Percentiles rank a stretch among this genome's conserved stretches.
Evolutionary conservation across 2,888 invertebrate species (phyloP).

Genomic region (Hanleya hanleyi): DNA sequence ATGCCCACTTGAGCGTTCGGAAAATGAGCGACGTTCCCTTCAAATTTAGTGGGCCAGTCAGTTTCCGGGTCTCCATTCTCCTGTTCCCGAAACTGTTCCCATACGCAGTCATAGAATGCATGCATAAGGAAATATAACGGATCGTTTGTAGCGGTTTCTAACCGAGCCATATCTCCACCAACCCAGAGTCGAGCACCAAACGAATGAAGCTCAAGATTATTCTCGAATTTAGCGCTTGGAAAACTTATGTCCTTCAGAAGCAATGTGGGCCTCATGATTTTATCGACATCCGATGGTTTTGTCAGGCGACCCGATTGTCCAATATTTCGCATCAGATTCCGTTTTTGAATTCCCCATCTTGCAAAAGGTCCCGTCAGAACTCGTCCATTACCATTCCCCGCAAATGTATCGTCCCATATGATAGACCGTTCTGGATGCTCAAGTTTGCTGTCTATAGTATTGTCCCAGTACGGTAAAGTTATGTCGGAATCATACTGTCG

Average conservation of each 20-base stretch:
- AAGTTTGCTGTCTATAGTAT: slow-evolving; percentile 51
- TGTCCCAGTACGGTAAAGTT: slow-evolving; percentile 63
- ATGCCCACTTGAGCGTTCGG: slow-evolving; percentile 49
- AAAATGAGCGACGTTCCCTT: slow-evolving; percentile 10
- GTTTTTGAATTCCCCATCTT: slow-evolving; percentile 52
- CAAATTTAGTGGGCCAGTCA: neutral
- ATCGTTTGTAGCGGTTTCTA: slow-evolving; percentile 58
- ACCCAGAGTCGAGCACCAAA: slow-evolving; percentile 56
- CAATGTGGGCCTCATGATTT: slow-evolving; percentile 33
- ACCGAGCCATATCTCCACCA: slow-evolving; percentile 56
- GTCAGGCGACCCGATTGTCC: slow-evolving; percentile 45
- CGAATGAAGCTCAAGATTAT: slow-evolving; percentile 59
- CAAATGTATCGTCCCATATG: slow-evolving; percentile 52
- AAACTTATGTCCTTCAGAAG: slow-evolving; percentile 43
- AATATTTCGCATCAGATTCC: slow-evolving; percentile 22
- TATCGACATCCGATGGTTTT: slow-evolving; percentile 39
- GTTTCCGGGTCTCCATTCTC: neutral
- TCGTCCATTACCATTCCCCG: slow-evolving; percentile 53
- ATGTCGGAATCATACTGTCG: slow-evolving; percentile 53
- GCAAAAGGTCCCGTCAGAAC: slow-evolving; percentile 59
- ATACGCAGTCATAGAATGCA: slow-evolving; percentile 53
- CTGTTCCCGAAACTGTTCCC: slow-evolving; percentile 42
- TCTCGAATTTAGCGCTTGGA: slow-evolving; percentile 44
- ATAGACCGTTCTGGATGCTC: slow-evolving; percentile 46
- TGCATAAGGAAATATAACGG: slow-evolving; percentile 58